Percentiles rank a stretch among this genome's conserved stretches.
These are phyloP conservation scores for Poecile atricapillus DNA, from an alignment of 2,113 vertebrate species.

Conservation along the genomic window DNA sequence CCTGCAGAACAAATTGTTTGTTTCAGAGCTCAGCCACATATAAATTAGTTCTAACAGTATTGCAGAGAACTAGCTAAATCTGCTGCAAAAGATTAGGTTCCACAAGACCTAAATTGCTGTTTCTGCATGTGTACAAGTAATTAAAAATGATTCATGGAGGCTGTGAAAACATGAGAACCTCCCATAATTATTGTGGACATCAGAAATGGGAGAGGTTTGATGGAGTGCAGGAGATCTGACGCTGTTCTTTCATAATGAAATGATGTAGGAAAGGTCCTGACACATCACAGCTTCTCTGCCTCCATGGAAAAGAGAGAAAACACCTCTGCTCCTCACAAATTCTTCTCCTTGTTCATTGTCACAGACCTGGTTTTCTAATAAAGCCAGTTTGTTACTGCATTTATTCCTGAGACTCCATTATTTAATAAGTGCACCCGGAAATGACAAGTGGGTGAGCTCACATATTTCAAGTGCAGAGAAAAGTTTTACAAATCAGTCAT, in stretches of 20 bases:
- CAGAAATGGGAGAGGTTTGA: not conserved
- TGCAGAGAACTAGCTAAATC: not conserved
- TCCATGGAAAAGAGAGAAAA: not conserved
- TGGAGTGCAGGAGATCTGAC: not conserved
- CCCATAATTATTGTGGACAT: not conserved
- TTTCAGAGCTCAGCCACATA: not conserved
- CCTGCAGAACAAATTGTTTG: not conserved
- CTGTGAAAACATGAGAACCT: not conserved
- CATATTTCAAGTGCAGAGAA: not conserved
- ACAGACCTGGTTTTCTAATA: not conserved
- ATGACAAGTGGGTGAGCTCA: not conserved
- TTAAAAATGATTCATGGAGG: not conserved
- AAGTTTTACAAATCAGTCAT: not conserved
- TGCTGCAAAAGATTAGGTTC: not conserved
- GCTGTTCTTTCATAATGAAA: not conserved
- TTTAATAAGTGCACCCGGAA: rapidly evolving
- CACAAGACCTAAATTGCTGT: not conserved
- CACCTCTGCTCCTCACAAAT: not conserved
- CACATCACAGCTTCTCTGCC: not conserved
- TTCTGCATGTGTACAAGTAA: not conserved
- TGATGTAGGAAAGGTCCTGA: not conserved
- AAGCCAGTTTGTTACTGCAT: not conserved
- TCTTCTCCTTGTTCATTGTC: not conserved
- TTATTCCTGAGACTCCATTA: not conserved
- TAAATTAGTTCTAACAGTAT: not conserved